Evolutionary conservation across 2,797 vertebrate genomes (phyloP), one percentile per base, ranked within the genome.

Genomic region (Peromyscus aztecus): DNA sequence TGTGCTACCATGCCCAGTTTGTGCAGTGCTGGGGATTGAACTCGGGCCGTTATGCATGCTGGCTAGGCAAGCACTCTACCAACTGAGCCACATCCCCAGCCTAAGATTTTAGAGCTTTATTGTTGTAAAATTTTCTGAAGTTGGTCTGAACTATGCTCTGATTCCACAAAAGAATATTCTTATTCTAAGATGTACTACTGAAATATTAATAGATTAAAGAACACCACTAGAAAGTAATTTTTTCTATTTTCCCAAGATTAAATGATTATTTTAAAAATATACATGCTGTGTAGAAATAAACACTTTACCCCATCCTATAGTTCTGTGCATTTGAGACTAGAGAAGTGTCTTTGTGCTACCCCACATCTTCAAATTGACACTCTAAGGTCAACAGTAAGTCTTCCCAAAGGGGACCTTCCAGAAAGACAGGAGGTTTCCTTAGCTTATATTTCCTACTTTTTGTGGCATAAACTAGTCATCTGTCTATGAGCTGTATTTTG

Each of bases 391-490:
- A 73, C 99, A 98, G 0, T 99, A 99, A 49, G 97, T 99, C 98
- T 99, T 99, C 97, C 99, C 99, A 71, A 98, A 98, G 16, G 99
- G 99, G 97, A 99, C 97, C 98, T 99, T 99, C 97, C 99, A 99
- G 99, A 99, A 99, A 98, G 99, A 99, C 98, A 99, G 98, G 98
- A 99, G 99, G 99, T 99, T 99, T 97, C 99, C 99, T 99, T 99
- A 98, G 99, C 99, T 99, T 99, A 99, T 99, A 98, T 99, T 99
- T 95, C 99, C 99, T n/a, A 52, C 77, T 55, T 55, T 78, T 80
- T 55, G 77, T 80, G 21, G 34, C 49, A 57, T 55, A 34, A 80
- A 13, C 77, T 19, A 23, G 52, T 21, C n/a, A n/a, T 55, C 75
- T 43, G 13, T 76, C 49, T 81, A 37, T 57, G 34, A 57, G 52